Evolutionary conservation across 2,113 vertebrate species (phyloP), one percentile per base, ranked within the genome.

Genomic region (Vidua macroura): DNA sequence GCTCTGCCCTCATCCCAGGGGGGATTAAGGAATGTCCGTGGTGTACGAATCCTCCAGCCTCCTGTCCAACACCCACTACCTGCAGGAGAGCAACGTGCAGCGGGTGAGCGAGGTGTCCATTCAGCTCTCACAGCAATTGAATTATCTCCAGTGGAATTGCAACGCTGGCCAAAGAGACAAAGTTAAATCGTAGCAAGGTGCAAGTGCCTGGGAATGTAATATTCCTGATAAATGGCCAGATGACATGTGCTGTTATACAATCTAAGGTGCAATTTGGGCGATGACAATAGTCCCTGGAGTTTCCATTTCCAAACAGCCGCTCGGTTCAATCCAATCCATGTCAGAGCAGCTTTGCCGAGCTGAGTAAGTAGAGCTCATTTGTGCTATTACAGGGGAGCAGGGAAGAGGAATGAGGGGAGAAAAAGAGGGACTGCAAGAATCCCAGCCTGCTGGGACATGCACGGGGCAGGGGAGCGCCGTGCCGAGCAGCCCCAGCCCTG

Each of bases 241-340:
- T 96, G 91, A 91, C 96, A 95, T 86, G 94, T 89, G 94, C 86
- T 95, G 96, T 96, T 97, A 97, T 27, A 97, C 73, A 92, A 96
- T 97, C 95, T 86, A 96, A 96, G 94, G 94, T 97, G 96, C 90
- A 97, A 96, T 97, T 97, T 96, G 94, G 88, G 68, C 91, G 91
- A 97, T 97, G 97, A 98, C 97, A 97, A 97, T 96, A 97, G 96
- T 97, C 96, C 93, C 96, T 72, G 93, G 97, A 97, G 96, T 94
- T 98, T 96, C 97, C 96, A 97, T 97, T 97, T 97, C 97, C 96
- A 73, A 95, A 95, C 84, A 97, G 94, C 64, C 51, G 20, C 91
- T 97, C 87, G 9, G 97, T 92, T 97, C 96, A 97, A 96, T 96
- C 96, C 95, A 95, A 95, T 96, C 88, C 93, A 46, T 96, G 96